Percentiles rank a stretch among this genome's conserved stretches.
Conservation (phyloP, 2,888 invertebrate genomes). For the Heliconius hortense region DNA sequence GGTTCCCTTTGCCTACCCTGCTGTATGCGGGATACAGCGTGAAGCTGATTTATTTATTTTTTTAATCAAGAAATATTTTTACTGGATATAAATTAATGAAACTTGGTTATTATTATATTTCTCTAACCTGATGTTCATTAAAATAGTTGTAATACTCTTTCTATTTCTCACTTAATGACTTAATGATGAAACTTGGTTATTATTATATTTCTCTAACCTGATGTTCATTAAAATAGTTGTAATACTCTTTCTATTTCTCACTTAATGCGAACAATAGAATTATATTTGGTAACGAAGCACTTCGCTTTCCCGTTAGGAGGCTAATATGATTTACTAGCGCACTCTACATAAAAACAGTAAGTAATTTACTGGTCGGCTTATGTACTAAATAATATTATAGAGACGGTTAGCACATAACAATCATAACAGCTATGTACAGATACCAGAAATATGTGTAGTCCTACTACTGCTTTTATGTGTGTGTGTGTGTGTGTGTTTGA, state of each 20-base stretch:
- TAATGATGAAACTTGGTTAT: neutral
- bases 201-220: neutral
- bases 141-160: neutral
- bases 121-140: neutral
- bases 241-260: neutral
- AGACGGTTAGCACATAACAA: neutral
- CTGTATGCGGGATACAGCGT: too few relatives aligned
- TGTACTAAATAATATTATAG: neutral
- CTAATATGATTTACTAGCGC: constrained; percentile 19
- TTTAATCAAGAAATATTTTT: too few relatives aligned
- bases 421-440: too few relatives aligned
- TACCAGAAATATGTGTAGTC: too few relatives aligned
- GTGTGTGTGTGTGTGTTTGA: neutral
- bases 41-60: too few relatives aligned
- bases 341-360: constrained; percentile 7
- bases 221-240: neutral
- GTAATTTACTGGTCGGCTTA: neutral
- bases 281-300: constrained; percentile 25
- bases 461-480: neutral
- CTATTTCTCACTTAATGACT: constrained; percentile 2
- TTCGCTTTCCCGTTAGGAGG: constrained; percentile 14
- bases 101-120: neutral
- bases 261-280: constrained; percentile 13
- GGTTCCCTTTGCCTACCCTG: too few relatives aligned
- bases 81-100: neutral